Base-by-base conservation (phyloP, 2,888 invertebrate species). In the Leptothorax acervorum region DNA sequence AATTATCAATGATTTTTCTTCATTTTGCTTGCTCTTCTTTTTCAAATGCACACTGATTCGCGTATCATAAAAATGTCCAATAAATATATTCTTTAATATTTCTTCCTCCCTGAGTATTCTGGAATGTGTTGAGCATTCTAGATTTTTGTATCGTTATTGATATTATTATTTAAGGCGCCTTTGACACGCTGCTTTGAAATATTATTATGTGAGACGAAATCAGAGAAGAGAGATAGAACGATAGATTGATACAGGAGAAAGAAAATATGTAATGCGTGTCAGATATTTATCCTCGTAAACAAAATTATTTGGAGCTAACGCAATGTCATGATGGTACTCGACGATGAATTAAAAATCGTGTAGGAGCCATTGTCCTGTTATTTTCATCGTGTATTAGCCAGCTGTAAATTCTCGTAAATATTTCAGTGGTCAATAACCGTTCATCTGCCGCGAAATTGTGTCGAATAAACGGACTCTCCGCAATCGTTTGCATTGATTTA, bases 381-480 rank as follows among this genome's bases (percentile, higher is more conserved):
- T 73, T 81, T 81, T 62, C 74, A 73, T 48, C 48, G 48, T 12
- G 28, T 81, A 81, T 79, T 79, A 81, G 48, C 73, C 23, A 78
- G 60, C 23, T 60, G 60, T 79, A 71, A 79, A 79, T 73, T 81
- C 79, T 81, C 74, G 60, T 81, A 81, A 81, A 81, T 81, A 73
- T 81, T 81, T 60, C 74, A 81, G 18, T 57, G 74, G 60, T 73
- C 74, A 60, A 81, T 81, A 73, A 48, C 23, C 74, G 42, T 63
- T 53, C 45, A 70, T 62, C 63, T 63, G 45, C 82, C 63, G 55
- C 39, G 57, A 57, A 84, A 82, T 84, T 84, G 57, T 82, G 55
- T 57, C 68, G 73, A 66, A 82, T 66, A 83, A 83, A 83, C 82
- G 51, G 18, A 70, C 82, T 55, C 11, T 42, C 51, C 39, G 51